Base-by-base conservation (phyloP, 2,113 vertebrate genomes). In the Epinephelus fuscoguttatus region DNA sequence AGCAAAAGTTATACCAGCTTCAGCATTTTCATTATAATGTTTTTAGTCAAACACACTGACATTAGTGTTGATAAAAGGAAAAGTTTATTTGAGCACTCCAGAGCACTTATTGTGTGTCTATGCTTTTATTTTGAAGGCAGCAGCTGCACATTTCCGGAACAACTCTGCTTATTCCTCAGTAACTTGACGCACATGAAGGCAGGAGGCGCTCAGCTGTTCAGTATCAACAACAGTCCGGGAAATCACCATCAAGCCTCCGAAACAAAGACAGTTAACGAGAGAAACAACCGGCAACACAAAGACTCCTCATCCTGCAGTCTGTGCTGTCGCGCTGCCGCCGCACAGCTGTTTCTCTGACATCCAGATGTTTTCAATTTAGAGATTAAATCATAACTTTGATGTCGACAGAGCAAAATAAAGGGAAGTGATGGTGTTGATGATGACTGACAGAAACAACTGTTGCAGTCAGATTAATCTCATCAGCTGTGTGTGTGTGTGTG, bases 151-250 rank as follows among this genome's bases (percentile, higher is more conserved):
- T 19, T 6, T 30, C 70, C 69, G 50, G 66, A 27, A 14, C 0
- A 0, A 0, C 0, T 1, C 25, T 6, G 0, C 0, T 7, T 10
- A 18, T 9, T 10, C 21, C 3, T 33, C 30, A 0, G 63, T 0
- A 0, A 0, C 42, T 89, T 84, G 30, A 82, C 33, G 3, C 57
- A 3, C 12, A 49, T 62, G 14, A 11, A 14, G 25, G 0, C 81
- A n/a, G 74, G 83, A 74, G 69, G 63, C 88, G 88, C 91, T 94
- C 93, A 95, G 94, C 93, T 95, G 94, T 93, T 94, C 85, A 23
- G 78, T 66, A 87, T 86, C 82, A 92, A 92, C 88, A 93, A 88
- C 88, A 82, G 84, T 13, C 6, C 27, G 19, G 8, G 56, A 50
- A 68, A 67, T 18, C 4, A 52, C 25, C 49, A 15, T 59, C 62